Evolutionary conservation across 1,140 invertebrate genomes (phyloP), one percentile per base, ranked within the genome.

Genomic region (Paraescarpia echinospica): DNA sequence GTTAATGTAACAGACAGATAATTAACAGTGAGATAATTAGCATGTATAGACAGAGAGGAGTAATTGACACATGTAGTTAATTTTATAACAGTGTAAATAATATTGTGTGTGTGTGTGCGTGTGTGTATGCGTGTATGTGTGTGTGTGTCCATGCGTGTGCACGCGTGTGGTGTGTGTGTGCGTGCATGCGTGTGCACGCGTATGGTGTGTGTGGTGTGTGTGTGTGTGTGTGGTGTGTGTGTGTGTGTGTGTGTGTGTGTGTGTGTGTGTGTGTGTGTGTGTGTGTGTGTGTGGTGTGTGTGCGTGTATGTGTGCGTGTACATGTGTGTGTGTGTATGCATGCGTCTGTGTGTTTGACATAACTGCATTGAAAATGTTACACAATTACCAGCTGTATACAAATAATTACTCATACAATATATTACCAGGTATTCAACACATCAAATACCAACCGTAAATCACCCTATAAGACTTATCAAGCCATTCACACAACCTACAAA

Each of bases 221-320:
- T 89, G 89, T 18, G 18, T 89, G 89, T 18, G 8, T 89, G 89
- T 18, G n/a, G 34, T 89, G 89, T 18, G 18, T 33, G 18, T 18
- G 18, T 34, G 41, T 12, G 12, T 41, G 41, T 12, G 12, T 41
- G 41, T 12, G 41, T 41, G 41, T 41, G 41, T 41, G 34, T n/a
- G n/a, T 41, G 41, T 41, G 12, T 41, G 4, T 41, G 41, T 41
- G 41, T 41, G 34, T 89, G 34, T 89, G 89, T 89, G 89, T 89
- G 89, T 89, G 89, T 89, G 89, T 89, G 89, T 89, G 89, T 89
- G 89, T 89, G n/a, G 89, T 89, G 89, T 89, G 89, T 18, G 89
- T 89, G 89, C 34, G 18, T 89, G 89, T 18, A 33, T 89, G 89
- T 18, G 34, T 89, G 89, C 89, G 18, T 33, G 18, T 18, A 34